A percentile compares a stretch with the other conserved stretches of the same genome.
These are phyloP conservation scores for Leptodon cayanensis DNA, from an alignment of 2,797 vertebrate species.

Conservation along the genomic window DNA sequence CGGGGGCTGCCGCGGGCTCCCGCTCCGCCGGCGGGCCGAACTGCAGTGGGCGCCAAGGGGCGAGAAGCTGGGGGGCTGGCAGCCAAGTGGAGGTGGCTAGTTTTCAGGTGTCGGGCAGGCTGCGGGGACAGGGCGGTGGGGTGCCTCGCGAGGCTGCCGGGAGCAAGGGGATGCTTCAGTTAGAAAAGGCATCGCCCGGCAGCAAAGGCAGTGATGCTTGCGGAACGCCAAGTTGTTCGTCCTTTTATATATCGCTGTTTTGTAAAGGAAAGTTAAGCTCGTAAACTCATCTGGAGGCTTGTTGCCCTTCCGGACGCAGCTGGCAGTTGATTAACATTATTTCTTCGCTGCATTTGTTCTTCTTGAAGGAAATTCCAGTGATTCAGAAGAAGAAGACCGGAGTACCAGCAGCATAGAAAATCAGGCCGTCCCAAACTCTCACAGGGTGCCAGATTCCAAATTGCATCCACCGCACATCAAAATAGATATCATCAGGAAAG, in stretches of 20 bases:
- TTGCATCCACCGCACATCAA: conserved; percentile 76
- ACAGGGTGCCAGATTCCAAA: conserved; percentile 73
- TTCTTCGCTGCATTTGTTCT: not conserved
- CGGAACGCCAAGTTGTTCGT: not conserved
- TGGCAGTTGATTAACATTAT: not conserved
- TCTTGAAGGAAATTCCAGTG: conserved; percentile 78
- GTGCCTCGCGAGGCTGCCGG: not conserved
- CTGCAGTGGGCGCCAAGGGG: not conserved
- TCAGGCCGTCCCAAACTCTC: conserved; percentile 67
- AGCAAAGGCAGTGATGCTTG: accelerated
- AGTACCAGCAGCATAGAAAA: conserved; percentile 68
- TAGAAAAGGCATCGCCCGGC: not conserved
- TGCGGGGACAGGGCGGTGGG: not conserved
- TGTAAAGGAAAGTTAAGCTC: not conserved
- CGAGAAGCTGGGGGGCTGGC: not conserved
- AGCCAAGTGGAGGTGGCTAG: not conserved
- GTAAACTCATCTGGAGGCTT: not conserved
- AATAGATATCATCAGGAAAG: conserved; percentile 81
- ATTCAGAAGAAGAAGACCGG: conserved; percentile 80
- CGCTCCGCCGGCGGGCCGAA: not conserved
- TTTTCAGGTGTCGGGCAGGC: not conserved
- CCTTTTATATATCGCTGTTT: not conserved
- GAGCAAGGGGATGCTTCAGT: not conserved
- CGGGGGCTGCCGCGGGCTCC: not conserved
- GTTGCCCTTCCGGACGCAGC: not conserved